phyloP scores from a whole-genome alignment of 1,140 invertebrate genomes.

The Bathynomus jamesi region DNA sequence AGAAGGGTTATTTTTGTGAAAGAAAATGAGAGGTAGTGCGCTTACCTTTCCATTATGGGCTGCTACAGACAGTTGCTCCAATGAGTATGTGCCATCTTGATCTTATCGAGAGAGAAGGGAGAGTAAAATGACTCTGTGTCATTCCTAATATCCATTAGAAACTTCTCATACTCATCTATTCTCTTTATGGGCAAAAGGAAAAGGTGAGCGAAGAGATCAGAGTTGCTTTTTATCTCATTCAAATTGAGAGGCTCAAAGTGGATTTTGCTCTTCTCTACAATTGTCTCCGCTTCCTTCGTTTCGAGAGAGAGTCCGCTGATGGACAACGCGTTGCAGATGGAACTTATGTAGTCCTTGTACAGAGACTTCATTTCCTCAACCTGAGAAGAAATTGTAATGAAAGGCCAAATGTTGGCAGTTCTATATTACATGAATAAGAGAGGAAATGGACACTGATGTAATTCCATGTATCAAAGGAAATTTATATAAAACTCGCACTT shows the following conservation, averaged over 20 bases:
- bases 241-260: neutral
- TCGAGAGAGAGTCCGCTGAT: constrained; percentile 61
- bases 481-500: too few species aligned
- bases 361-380: constrained; percentile 61
- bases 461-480: neutral
- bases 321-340: constrained; percentile 63
- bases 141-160: constrained; percentile 4
- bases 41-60: constrained; percentile 50
- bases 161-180: constrained; percentile 15
- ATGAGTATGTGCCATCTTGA: constrained; percentile 43
- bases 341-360: constrained; percentile 62
- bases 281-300: constrained; percentile 42
- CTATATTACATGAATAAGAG: neutral
- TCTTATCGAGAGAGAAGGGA: constrained; percentile 24
- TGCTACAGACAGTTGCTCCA: constrained; percentile 55
- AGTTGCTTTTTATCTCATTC: neutral
- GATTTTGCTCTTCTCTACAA: neutral
- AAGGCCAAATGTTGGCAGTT: neutral
- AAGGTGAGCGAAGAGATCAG: neutral
- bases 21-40: too few species aligned
- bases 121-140: constrained; percentile 9
- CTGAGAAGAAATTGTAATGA: constrained; percentile 37
- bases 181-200: constrained; percentile 12
- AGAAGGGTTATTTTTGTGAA: too few species aligned
- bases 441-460: too few species aligned